These are phyloP conservation scores for Drosophila mimetica DNA, from an alignment of 2,888 invertebrate species.

Conservation along the genomic window DNA sequence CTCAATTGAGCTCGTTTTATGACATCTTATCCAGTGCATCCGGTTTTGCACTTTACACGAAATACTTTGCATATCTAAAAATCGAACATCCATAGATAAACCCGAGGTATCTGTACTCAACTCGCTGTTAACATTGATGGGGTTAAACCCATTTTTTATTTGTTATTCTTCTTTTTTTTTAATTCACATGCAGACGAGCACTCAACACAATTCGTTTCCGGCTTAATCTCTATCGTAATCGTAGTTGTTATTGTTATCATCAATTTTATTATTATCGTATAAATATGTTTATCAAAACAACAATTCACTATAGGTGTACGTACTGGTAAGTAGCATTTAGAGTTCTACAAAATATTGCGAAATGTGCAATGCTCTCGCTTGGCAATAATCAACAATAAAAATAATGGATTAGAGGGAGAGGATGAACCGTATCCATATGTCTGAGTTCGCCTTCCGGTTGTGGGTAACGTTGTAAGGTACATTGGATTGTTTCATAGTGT, in stretches of 20 bases:
- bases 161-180: slow-evolving; percentile 8
- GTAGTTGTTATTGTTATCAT: slow-evolving; percentile 23
- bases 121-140: slow-evolving; percentile 16
- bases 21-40: slow-evolving; percentile 22
- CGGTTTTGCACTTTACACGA: slow-evolving; percentile 17
- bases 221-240: slow-evolving; percentile 32
- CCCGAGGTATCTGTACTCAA: not conserved
- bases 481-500: slow-evolving; percentile 75
- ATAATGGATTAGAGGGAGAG: slow-evolving; percentile 17
- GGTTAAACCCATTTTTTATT: slow-evolving; percentile 26
- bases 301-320: slow-evolving; percentile 55
- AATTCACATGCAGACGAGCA: slow-evolving; percentile 23
- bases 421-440: slow-evolving; percentile 12
- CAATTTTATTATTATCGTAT: slow-evolving; percentile 25
- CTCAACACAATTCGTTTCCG: slow-evolving; percentile 27
- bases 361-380: slow-evolving; percentile 41
- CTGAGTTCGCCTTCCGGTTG: slow-evolving; percentile 29
- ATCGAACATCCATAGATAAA: not conserved
- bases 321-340: slow-evolving; percentile 50
- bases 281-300: slow-evolving; percentile 77
- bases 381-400: slow-evolving; percentile 43
- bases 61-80: too few species aligned
- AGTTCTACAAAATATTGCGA: slow-evolving; percentile 63
- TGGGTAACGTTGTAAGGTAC: slow-evolving; percentile 62
- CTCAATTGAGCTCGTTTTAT: slow-evolving; percentile 31